These are phyloP conservation scores for Drosophila rubida DNA, from an alignment of 2,888 invertebrate genomes.

Conservation along the genomic window DNA sequence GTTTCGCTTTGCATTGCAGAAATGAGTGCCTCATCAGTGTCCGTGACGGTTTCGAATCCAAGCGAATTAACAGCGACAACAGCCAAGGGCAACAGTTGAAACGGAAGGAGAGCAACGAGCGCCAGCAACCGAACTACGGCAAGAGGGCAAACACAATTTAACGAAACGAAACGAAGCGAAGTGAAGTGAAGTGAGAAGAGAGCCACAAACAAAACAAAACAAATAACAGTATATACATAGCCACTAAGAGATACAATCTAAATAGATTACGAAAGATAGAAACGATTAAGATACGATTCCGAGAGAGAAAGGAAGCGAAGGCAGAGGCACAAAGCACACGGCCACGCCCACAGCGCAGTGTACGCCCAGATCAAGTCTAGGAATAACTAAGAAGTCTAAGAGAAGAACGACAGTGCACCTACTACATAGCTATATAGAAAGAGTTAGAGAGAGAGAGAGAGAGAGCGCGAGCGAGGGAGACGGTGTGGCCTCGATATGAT, in stretches of 20 bases:
- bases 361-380: too few species aligned
- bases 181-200: neutral
- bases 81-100: conserved; percentile 50
- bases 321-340: conserved; percentile 1
- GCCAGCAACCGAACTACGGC: too few species aligned
- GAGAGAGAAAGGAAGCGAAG: too few species aligned
- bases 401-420: neutral
- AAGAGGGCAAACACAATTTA: too few species aligned
- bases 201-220: conserved; percentile 4
- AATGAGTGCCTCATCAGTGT: conserved; percentile 67
- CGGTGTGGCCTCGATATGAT: conserved; percentile 61
- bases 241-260: conserved; percentile 12
- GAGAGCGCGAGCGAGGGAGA: neutral
- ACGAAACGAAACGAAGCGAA: neutral
- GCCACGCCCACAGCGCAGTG: neutral
- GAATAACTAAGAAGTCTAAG: too few species aligned
- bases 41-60: conserved; percentile 50
- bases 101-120: too few species aligned
- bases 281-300: neutral
- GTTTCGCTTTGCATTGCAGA: conserved; percentile 40
- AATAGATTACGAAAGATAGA: conserved; percentile 5
- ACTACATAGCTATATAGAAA: neutral
- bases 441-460: neutral
- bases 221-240: conserved; percentile 4
- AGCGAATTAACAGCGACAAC: conserved; percentile 53